Base-by-base conservation (phyloP, 2,888 invertebrate genomes). In the Catonia carolina region DNA sequence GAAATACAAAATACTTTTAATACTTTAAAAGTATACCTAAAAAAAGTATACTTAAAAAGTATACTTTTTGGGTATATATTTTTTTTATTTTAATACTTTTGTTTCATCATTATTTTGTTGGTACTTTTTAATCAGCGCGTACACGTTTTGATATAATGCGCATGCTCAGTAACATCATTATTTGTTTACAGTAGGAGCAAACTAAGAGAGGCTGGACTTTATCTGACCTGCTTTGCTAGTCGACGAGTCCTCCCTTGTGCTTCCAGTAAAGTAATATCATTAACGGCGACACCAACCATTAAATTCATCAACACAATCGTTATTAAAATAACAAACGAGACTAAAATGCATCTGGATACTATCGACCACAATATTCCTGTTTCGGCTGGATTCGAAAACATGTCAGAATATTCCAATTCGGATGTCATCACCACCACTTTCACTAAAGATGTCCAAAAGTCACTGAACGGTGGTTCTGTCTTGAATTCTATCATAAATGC, bases 401-500 rank as follows among this genome's bases (percentile, higher is more conserved):
- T 66, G 3, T 74, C 72, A 23, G 58, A 61, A 63, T 80, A 79
- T 59, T 80, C 79, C 47, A 79, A 79, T 63, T 80, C 80, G 54
- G 78, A 78, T 1, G 78, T 78, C 79, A 80, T 80, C 15, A 78
- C 78, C 50, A 79, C 72, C 0, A 79, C 79, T 62, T 79, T 80
- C 15, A 78, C 74, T 1, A 80, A 66, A 0, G 79, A 75, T 14
- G 75, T 72, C 73, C 77, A 77, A 0, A 78, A 77, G 5, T 73
- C 72, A 14, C 74, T 73, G 60, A 80, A 80, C 0, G 78, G 77
- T 22, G 73, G 69, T 60, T 74, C 70, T 0, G 76, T 74, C 17
- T 71, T 73, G 64, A 80, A 80, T 62, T 79, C 75, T 42, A 80
- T 75, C 76, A 77, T 77, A 62, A 81, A 79, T 62, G 77, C 75